phyloP scores from a whole-genome alignment of 92 coral and sea anemone genomes.

The Umimayanthus chanpuru region DNA sequence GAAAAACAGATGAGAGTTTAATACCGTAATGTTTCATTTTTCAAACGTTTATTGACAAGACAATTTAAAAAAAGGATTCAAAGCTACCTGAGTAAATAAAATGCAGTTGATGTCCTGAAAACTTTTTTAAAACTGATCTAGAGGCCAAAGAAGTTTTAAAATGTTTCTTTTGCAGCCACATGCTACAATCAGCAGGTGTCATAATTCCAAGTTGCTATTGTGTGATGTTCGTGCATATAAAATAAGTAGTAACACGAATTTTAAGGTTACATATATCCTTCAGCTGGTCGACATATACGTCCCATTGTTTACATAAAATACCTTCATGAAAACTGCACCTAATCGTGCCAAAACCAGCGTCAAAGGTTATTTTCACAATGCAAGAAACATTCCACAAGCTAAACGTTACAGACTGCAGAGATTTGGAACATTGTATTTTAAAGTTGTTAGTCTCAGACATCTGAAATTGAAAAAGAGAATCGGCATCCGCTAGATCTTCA shows the following conservation, averaged over 20 bases:
- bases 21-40: too few relatives aligned
- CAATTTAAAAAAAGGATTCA: too few relatives aligned
- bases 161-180: slow-evolving; percentile 6
- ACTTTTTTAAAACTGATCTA: not conserved
- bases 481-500: not conserved
- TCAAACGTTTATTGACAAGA: too few relatives aligned
- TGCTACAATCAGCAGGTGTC: not conserved
- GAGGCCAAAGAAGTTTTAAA: not conserved
- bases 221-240: not conserved
- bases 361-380: not conserved
- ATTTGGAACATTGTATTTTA: not conserved
- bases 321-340: not conserved
- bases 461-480: not conserved
- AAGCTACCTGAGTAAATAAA: not conserved
- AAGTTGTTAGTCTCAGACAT: too few relatives aligned
- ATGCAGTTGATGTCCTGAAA: not conserved
- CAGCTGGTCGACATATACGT: not conserved
- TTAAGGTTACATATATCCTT: not conserved
- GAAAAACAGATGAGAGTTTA: too few relatives aligned
- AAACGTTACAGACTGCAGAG: not conserved
- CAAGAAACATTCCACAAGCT: not conserved
- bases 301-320: not conserved
- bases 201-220: not conserved
- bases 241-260: not conserved
- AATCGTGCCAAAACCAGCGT: not conserved